Evolutionary conservation across 1,140 invertebrate species (phyloP).

Genomic region (Tetragonula clypearis): DNA sequence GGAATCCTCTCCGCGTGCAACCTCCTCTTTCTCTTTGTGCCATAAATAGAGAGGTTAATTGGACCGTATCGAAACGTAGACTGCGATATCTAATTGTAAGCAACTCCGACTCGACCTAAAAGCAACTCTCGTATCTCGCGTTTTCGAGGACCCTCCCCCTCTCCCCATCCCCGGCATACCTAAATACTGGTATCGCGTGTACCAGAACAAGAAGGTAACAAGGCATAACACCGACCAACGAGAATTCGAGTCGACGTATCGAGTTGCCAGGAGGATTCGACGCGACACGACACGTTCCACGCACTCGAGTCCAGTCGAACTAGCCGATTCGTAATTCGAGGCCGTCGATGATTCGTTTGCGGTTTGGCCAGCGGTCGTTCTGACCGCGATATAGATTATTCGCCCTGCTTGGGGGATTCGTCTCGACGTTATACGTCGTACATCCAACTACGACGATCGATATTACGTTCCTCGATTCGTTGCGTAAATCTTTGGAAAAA

Average conservation of each 20-base stretch:
- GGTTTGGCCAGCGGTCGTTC: conserved; percentile 32
- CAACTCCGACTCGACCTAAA: neutral
- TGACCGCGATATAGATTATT: conserved; percentile 41
- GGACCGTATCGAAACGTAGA: neutral
- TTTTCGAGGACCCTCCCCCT: neutral
- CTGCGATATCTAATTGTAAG: neutral
- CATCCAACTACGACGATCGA: neutral
- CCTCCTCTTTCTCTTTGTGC: neutral
- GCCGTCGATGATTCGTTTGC: conserved; percentile 39
- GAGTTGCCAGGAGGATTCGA: neutral
- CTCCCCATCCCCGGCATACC: too few species aligned
- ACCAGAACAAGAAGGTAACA: neutral
- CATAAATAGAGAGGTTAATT: conserved; percentile 11
- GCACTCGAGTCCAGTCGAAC: conserved; percentile 7
- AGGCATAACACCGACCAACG: neutral
- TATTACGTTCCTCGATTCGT: neutral
- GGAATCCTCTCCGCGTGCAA: neutral
- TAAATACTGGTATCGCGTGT: neutral
- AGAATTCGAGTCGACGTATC: conserved; percentile 9
- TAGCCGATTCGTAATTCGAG: conserved; percentile 54
- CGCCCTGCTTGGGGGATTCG: conserved; percentile 36
- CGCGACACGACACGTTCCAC: conserved; percentile 5
- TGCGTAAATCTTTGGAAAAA: neutral
- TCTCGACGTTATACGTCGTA: neutral
- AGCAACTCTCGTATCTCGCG: neutral